These are phyloP conservation scores for Apis mellifera DNA, from an alignment of 1,140 invertebrate species.

Conservation along the genomic window Amel_HAv3.1 CM009945.2:2831501-2832000, in stretches of 20 bases:
- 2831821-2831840: conserved; percentile 77
- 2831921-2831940: conserved; percentile 78
- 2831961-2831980: conserved; percentile 14
- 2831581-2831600: conserved; percentile 79
- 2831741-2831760: not conserved
- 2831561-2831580: conserved; percentile 78
- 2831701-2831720: not conserved
- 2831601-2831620: conserved; percentile 73
- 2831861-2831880: conserved; percentile 77
- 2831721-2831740: not conserved
- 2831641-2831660: conserved; percentile 79
- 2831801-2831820: conserved; percentile 78
- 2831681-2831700: conserved; percentile 70
- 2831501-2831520: conserved; percentile 76
- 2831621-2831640: conserved; percentile 77
- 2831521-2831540: conserved; percentile 65
- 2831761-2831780: conserved; percentile 58
- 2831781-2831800: conserved; percentile 73
- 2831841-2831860: conserved; percentile 79
- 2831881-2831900: conserved; percentile 79
- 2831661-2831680: conserved; percentile 76
- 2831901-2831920: conserved; percentile 78
- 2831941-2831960: conserved; percentile 72
- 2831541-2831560: conserved; percentile 71
- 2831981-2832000: not conserved